phyloP scores from a whole-genome alignment of 2,888 invertebrate genomes.

The Hypercompe scribonia region DNA sequence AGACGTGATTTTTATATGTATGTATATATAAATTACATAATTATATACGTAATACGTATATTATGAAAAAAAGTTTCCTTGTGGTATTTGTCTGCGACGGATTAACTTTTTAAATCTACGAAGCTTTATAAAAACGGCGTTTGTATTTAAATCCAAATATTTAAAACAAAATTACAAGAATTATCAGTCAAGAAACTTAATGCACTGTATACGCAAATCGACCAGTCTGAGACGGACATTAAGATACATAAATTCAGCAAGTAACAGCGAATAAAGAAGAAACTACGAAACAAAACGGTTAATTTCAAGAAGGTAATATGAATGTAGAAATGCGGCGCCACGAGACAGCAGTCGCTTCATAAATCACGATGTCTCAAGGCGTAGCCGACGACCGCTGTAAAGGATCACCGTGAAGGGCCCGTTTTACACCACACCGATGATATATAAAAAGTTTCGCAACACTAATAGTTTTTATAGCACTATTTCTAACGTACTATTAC shows the following conservation, averaged over 20 bases:
- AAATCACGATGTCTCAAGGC: constrained; percentile 64
- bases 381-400: constrained; percentile 28
- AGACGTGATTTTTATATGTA: too few species aligned
- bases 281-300: constrained; percentile 57
- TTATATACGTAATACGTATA: too few species aligned
- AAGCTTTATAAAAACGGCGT: background rate
- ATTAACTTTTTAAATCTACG: too few species aligned
- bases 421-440: constrained; percentile 14
- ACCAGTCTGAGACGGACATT: constrained; percentile 27
- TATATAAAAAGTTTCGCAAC: background rate
- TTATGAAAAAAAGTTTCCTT: too few species aligned
- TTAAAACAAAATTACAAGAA: background rate
- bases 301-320: constrained; percentile 62
- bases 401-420: constrained; percentile 17
- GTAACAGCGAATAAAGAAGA: constrained; percentile 43
- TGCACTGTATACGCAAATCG: constrained; percentile 13
- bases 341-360: constrained; percentile 55
- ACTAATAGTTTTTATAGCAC: background rate
- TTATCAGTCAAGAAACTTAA: background rate
- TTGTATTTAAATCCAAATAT: background rate
- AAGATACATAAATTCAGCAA: constrained; percentile 43
- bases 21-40: too few species aligned
- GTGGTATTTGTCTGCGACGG: too few species aligned
- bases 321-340: constrained; percentile 65
- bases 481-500: background rate